Conservation (phyloP, 2,797 vertebrate genomes). For the Danionella dracula region DNA sequence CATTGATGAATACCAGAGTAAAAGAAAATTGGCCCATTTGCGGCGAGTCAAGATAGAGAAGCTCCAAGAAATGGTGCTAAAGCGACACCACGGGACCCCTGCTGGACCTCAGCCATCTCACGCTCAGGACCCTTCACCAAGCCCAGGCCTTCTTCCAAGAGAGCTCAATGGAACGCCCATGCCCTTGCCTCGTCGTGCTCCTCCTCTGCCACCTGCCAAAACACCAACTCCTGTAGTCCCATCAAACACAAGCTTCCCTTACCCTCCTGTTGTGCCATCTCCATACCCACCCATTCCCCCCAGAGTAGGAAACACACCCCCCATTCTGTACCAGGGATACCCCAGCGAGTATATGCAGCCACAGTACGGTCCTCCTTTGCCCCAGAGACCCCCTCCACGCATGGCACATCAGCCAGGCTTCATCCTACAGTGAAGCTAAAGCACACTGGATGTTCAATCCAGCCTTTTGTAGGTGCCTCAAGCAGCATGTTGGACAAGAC, state of each 20-base stretch:
- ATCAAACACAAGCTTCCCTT: conserved; percentile 60
- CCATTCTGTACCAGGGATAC: conserved; percentile 67
- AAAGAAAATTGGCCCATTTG: conserved; percentile 87
- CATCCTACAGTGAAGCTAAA: conserved; percentile 88
- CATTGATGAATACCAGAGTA: conserved; percentile 85
- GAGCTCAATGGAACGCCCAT: conserved; percentile 66
- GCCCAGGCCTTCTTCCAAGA: conserved; percentile 28
- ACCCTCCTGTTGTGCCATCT: conserved; percentile 49
- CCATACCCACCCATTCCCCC: conserved; percentile 87
- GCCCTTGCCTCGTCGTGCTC: conserved; percentile 75
- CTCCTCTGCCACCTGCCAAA: conserved; percentile 77
- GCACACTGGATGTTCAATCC: conserved; percentile 8
- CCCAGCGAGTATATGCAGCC: conserved; percentile 69
- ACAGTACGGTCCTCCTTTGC: conserved; percentile 80
- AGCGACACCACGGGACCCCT: conserved; percentile 73
- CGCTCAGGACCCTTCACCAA: conserved; percentile 56
- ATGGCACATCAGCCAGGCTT: conserved; percentile 87
- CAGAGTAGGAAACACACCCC: conserved; percentile 68
- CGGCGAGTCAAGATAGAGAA: conserved; percentile 94
- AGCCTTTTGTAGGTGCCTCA: conserved; percentile 24
- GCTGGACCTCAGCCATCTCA: conserved; percentile 48
- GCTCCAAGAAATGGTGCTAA: conserved; percentile 91
- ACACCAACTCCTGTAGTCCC: conserved; percentile 52
- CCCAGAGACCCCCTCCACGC: conserved; percentile 78
- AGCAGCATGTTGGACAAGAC: conserved; percentile 39